These are phyloP conservation scores for Anticlea derivata DNA, from an alignment of 2,888 invertebrate species.

Conservation along the genomic window DNA sequence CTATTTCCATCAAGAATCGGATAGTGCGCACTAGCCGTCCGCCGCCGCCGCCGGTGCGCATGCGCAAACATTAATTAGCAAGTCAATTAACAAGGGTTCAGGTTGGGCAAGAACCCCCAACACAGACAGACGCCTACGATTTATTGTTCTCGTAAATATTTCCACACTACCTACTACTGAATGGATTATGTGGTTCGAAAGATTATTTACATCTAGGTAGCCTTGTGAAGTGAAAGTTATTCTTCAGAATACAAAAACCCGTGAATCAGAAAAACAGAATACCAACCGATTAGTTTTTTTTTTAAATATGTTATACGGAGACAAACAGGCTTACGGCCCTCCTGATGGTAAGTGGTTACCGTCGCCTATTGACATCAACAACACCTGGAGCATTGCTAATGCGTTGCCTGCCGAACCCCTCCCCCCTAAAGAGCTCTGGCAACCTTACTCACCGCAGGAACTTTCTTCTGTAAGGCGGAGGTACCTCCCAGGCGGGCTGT, in stretches of 20 bases:
- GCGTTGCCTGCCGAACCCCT: no score
- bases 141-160: slow-evolving; percentile 43
- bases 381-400: no score
- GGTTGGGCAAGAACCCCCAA: slow-evolving; percentile 50
- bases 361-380: no score
- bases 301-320: no score
- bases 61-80: slow-evolving; percentile 56
- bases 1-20: slow-evolving; percentile 13
- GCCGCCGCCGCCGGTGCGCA: slow-evolving; percentile 30
- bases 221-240: slow-evolving; percentile 29
- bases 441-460: no score
- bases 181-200: slow-evolving; percentile 15
- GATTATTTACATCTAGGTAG: slow-evolving; percentile 17
- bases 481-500: no score
- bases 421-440: no score
- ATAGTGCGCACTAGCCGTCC: slow-evolving; percentile 34
- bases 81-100: slow-evolving; percentile 58
- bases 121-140: slow-evolving; percentile 38
- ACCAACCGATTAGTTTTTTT: no score
- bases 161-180: slow-evolving; percentile 19
- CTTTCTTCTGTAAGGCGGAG: no score
- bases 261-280: slow-evolving; percentile 18
- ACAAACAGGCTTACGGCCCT: no score
- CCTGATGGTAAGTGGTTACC: no score
- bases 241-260: slow-evolving; percentile 17